Base-by-base conservation (phyloP, 2,797 vertebrate genomes). In the Tachyglossus aculeatus region DNA sequence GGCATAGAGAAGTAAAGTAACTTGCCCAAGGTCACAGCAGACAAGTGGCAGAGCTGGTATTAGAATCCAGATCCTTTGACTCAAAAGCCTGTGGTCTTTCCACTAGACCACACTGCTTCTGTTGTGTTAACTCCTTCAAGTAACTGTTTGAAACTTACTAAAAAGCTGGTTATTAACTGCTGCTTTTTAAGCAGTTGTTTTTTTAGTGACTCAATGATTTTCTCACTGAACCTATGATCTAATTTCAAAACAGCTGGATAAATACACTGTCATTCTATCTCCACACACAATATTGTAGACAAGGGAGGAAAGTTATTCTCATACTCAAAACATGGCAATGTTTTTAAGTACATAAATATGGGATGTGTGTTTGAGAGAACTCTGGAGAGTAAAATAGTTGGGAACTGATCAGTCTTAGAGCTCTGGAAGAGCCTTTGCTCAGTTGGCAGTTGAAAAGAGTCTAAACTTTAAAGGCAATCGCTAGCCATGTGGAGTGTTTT, bases 331-430 rank as follows among this genome's bases (percentile, higher is more conserved):
- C 25, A 54, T 55, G 45, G 32, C 48, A 22, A 68, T 68, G 58
- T 68, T 73, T 68, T 34, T 62, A 38, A 73, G 65, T 37, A 32
- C 68, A 65, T 59, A 61, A 71, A 54, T 39, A 60, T 64, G 73
- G 74, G 74, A 77, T 74, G 58, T 47, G 60, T 54, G 71, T 71
- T 74, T 63, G 77, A 45, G 21, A 41, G 66, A 67, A 40, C 18
- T 47, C 45, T 57, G 65, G 78, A 71, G 76, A 76, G 67, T 81
- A 68, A 45, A 32, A 32, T 50, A 68, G 74, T 73, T 43, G 55
- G 58, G 78, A 79, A 68, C 62, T 45, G 55, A 51, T 71, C 73
- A 71, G 71, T 74, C 74, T 71, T 68, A 82, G 40, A 69, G 68
- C 69, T 66, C 74, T 71, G 67, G 79, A 57, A 44, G 34, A 66